These are phyloP conservation scores for Ectemnius continuus DNA, from an alignment of 2,888 invertebrate genomes.

Conservation along the genomic window DNA sequence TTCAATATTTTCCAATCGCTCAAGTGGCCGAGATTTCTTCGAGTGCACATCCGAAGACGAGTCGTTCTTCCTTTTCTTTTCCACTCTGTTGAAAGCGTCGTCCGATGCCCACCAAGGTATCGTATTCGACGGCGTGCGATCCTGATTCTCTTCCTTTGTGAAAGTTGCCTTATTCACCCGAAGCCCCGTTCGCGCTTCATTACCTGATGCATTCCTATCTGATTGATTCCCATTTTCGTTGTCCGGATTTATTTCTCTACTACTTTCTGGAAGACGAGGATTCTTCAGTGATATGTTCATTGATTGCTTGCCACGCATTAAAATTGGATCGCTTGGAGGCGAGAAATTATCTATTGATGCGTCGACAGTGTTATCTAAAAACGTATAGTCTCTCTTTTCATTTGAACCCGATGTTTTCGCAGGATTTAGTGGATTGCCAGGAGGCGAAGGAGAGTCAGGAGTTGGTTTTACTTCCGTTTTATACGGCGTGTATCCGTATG, in stretches of 20 bases:
- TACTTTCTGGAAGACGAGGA: background rate
- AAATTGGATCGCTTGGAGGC: background rate
- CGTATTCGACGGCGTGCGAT: constrained; percentile 33
- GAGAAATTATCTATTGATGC: background rate
- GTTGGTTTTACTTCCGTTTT: background rate
- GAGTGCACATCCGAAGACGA: background rate
- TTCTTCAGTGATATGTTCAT: background rate
- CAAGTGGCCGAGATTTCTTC: background rate
- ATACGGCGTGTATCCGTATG: background rate
- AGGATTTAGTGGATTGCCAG: background rate
- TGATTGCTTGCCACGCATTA: background rate
- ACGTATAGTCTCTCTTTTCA: background rate
- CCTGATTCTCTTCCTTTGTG: constrained; percentile 4
- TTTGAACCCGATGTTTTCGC: background rate
- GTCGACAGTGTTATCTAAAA: background rate
- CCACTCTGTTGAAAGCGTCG: constrained; percentile 43
- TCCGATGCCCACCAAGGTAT: constrained; percentile 60
- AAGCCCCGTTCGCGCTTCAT: too few relatives aligned
- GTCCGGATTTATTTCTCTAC: too few relatives aligned
- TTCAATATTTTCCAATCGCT: too few relatives aligned
- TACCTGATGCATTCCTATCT: background rate
- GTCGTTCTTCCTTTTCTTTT: constrained; percentile 6
- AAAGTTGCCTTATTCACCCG: background rate
- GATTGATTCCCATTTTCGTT: background rate
- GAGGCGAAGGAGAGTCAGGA: background rate